Evolutionary conservation across 2,888 invertebrate species (phyloP), one percentile per base, ranked within the genome.

Genomic region (Harpalus rubripes): DNA sequence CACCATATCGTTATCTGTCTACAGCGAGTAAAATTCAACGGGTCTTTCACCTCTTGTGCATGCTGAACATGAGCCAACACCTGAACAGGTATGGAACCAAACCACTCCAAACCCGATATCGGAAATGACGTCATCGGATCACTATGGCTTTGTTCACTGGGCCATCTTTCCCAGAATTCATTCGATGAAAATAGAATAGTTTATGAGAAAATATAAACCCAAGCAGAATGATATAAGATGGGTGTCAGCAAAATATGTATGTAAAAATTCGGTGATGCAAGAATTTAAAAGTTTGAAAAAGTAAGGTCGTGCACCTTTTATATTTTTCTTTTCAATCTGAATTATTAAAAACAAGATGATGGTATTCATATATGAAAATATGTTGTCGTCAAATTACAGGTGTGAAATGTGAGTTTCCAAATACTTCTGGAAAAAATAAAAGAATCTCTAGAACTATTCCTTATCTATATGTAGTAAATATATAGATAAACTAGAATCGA

Each of bases 151-250:
- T 74, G 41, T 41, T 74, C 22, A 74, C 44, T 44, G 18, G 72
- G 72, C 52, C 72, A 74, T 74, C 72, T 74, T 74, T 74, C 72
- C 16, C 44, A 74, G 72, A 74, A 74, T 16, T 74, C 72, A 44
- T 44, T 41, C 39, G 8, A 8, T 52, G 44, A 52, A 52, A 8
- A 32, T 1, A 12, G 44, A 12, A 12, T 52, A 52, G 2, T 8
- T 52, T 52, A 52, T 52, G 44, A 52, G 44, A 52, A 52, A 0
- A 52, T 12, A 12, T 52, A 52, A 52, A 52, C 2, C 44, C 44
- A 10, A 52, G 44, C 44, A 52, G 44, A 10, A 52, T 52, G 10
- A 52, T 52, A 52, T 52, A 52, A 52, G 44, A 52, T 52, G 8
- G 12, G 5, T 12, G 12, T 52, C 44, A 52, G 44, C 44, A 52